These are phyloP conservation scores for Hermodice carunculata DNA, from an alignment of 2,888 invertebrate genomes.

Conservation along the genomic window DNA sequence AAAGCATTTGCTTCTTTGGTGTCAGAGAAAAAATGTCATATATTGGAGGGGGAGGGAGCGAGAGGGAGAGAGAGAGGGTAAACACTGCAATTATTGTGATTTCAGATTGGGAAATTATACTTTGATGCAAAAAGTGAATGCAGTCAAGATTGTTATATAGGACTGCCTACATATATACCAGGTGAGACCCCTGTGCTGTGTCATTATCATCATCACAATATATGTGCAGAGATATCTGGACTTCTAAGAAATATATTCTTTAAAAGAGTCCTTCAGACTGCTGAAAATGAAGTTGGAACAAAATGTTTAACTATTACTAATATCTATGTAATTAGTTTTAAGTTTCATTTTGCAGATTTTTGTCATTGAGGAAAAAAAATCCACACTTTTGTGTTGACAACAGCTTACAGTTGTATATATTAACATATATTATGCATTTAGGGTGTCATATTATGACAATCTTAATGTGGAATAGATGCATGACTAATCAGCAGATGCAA, in stretches of 20 bases:
- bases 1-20: too few species aligned
- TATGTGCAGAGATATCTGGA: neutral
- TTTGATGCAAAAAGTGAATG: constrained; percentile 84
- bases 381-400: too few species aligned
- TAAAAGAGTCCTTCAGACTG: neutral
- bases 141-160: constrained; percentile 82
- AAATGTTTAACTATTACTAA: neutral
- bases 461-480: too few species aligned
- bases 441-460: too few species aligned
- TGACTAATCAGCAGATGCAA: too few species aligned
- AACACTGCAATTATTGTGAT: too few species aligned
- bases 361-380: too few species aligned
- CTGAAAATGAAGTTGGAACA: neutral
- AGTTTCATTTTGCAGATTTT: too few species aligned
- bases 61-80: too few species aligned
- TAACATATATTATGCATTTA: too few species aligned
- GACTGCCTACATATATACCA: constrained; percentile 77
- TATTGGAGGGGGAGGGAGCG: too few species aligned
- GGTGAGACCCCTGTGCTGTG: constrained; percentile 72
- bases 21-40: constrained; percentile 3
- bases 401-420: too few species aligned
- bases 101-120: constrained; percentile 74
- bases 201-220: neutral
- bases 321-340: neutral
- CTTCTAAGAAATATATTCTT: neutral